Conservation (phyloP, 2,888 invertebrate genomes). For the Danaus chrysippus region DNA sequence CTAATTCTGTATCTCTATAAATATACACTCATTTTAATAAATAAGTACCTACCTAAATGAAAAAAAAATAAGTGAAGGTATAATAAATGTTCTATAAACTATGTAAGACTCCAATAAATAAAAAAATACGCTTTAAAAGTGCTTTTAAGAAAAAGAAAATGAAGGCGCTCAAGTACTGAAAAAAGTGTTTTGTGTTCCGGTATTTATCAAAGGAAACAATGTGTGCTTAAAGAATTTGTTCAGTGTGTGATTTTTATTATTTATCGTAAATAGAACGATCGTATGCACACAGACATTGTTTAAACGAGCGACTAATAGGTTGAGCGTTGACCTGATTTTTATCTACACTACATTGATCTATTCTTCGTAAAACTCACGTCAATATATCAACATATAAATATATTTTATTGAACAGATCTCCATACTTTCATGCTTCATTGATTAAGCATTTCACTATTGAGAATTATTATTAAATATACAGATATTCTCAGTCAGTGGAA, state of each 20-base stretch:
- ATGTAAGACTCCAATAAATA: no score
- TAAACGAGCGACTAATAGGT: constrained; percentile 5
- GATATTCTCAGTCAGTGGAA: no score
- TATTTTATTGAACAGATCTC: constrained; percentile 5
- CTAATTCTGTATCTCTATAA: no score
- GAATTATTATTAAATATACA: constrained; percentile 7
- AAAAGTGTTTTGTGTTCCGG: neutral
- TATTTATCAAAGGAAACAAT: neutral
- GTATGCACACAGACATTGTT: neutral
- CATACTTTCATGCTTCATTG: neutral
- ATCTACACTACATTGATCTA: neutral
- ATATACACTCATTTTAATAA: no score
- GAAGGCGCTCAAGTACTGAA: neutral
- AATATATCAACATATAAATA: constrained; percentile 5
- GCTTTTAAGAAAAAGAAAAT: no score
- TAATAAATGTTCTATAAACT: no score
- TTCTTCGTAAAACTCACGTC: no score
- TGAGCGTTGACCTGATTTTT: neutral
- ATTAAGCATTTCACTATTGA: neutral
- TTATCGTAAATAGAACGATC: constrained; percentile 3
- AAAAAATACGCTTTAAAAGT: no score
- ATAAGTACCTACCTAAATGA: no score
- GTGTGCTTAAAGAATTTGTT: neutral
- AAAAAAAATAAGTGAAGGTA: no score
- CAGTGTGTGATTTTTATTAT: neutral